Base-by-base conservation (phyloP, 2,113 vertebrate species). In the Phylloscopus trochilus region DNA sequence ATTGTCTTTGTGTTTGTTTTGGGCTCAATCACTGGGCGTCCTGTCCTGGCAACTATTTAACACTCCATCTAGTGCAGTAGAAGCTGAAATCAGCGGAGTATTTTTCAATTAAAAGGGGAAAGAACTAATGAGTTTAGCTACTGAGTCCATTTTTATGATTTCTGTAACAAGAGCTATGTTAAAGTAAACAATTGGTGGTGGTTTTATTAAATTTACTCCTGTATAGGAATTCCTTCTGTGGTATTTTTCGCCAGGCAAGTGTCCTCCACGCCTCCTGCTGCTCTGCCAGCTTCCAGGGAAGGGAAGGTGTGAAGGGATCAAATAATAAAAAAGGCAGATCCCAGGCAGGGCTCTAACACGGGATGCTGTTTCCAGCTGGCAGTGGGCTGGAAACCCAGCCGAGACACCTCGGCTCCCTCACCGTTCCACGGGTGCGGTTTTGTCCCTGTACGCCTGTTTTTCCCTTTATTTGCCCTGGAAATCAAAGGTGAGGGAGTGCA, bases 131-230 rank as follows among this genome's bases (percentile, higher is more conserved):
- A 93, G 85, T 96, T 90, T 97, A 98, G 97, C 90, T 97, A 89
- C 95, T 95, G 97, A 95, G 93, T 97, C 97, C 97, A 93, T 96
- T 97, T 97, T 98, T 97, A 97, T 96, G 95, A 97, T 96, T 97
- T 98, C 97, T 97, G 90, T 97, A 97, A 97, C 88, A 96, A 98
- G 95, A 98, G 97, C 97, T 98, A 97, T 97, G 97, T 98, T 98
- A 97, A 98, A 98, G 97, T 97, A 97, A 97, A 96, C 93, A 94
- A 91, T 39, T 98, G 98, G 97, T 98, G 97, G 97, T 97, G 96
- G 97, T 98, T 98, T 97, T 97, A 97, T 97, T 98, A 97, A 98
- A 95, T 97, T 75, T 94, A 70, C 96, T 97, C 91, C 93, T 97
- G 93, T 97, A 95, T 89, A 97, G 97, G 97, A 96, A 89, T 69